phyloP scores from a whole-genome alignment of 2,888 invertebrate species.

The Nematopogon swammerdamellus region DNA sequence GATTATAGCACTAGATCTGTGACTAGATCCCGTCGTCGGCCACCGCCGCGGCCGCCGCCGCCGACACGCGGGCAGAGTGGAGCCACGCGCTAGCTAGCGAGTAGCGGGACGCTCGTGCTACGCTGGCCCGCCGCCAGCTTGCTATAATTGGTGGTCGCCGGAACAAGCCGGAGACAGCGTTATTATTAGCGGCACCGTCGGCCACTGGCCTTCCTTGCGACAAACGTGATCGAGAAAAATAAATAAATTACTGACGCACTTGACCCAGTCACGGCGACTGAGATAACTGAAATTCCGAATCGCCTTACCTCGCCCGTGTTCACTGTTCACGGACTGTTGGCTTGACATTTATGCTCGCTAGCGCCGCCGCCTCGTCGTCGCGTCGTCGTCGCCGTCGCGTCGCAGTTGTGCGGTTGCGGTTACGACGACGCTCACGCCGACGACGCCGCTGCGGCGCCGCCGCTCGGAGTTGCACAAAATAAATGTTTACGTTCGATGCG shows the following conservation, averaged over 20 bases:
- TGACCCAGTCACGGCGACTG: constrained; percentile 38
- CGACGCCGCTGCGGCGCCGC: too few species aligned
- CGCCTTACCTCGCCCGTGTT: neutral
- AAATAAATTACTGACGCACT: constrained; percentile 36
- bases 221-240: constrained; percentile 26
- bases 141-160: constrained; percentile 85
- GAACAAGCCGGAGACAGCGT: constrained; percentile 47
- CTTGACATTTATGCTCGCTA: neutral
- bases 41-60: too few species aligned
- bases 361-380: too few species aligned
- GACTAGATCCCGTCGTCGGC: too few species aligned
- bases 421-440: neutral
- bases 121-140: constrained; percentile 75
- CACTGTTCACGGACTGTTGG: neutral
- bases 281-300: constrained; percentile 13
- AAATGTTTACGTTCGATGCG: neutral
- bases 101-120: constrained; percentile 62
- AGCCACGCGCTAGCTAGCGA: too few species aligned
- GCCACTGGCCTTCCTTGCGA: constrained; percentile 42
- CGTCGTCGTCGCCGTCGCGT: too few species aligned
- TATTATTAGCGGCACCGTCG: constrained; percentile 64
- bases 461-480: too few species aligned
- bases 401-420: neutral
- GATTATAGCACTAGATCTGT: neutral
- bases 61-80: too few species aligned